Base-by-base conservation (phyloP, 1,140 invertebrate genomes). In the Ridgeia piscesae region DNA sequence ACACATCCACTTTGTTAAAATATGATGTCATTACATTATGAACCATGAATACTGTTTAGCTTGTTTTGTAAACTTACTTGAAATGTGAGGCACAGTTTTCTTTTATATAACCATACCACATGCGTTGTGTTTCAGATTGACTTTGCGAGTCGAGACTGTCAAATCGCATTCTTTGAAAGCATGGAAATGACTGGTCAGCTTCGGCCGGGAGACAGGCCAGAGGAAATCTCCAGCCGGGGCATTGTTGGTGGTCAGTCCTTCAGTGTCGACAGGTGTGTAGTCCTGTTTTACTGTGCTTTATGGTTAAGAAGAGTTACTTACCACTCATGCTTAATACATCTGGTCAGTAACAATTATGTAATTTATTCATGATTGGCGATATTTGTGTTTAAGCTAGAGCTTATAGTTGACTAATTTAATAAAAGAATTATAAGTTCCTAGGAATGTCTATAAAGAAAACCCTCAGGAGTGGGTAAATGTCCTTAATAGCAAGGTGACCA, bases 111-210 rank as follows among this genome's bases (percentile, higher is more conserved):
- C 34, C 21, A 33, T 33, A 48, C 11, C 42, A 91, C 27, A 2
- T 35, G 11, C 21, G 33, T 1, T 34, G 33, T 92, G 58, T 94
- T 94, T n/a, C 97, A 99, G 96, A 98, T 99, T 93, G 99, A 99
- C 96, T 99, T 99, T 97, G 98, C 98, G 0, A 99, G 98, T 93
- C 96, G 96, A 97, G 95, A 98, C 97, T 97, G 97, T 94, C 97
- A 98, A 96, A 98, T 98, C 94, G 97, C 98, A 34, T 99, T 99
- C 95, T 98, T 98, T 95, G 98, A 99, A 94, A 97, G 98, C 95
- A 96, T 98, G 94, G 98, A 98, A 94, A 98, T 94, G 92, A 94
- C 95, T 34, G 96, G 95, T 17, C 96, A 96, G 94, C 94, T 96
- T 92, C 94, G 96, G 35, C 95, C 95, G 34, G 95, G 95, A 33